A percentile compares a stretch with the other conserved stretches of the same genome.
phyloP scores from a whole-genome alignment of 2,888 invertebrate species.

The Hirtodrosophila histrioides region DNA sequence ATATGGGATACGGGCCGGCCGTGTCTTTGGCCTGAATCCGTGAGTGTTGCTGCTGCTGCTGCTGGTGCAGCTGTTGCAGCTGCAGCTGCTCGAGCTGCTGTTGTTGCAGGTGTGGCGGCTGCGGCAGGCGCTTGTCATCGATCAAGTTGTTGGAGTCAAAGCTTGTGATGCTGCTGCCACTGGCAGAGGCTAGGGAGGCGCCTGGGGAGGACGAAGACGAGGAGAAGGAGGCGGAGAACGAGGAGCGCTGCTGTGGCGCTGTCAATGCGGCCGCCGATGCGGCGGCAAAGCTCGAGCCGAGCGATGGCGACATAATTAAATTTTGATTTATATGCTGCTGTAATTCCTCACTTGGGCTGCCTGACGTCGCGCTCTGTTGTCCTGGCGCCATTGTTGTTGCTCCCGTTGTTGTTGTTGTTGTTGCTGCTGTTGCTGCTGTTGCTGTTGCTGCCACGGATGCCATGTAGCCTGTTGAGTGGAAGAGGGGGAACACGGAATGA shows the following conservation, averaged over 20 bases:
- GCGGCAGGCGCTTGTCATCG: constrained; percentile 72
- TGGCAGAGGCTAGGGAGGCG: constrained; percentile 6
- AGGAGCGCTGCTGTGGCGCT: constrained; percentile 27
- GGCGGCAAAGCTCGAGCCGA: constrained; percentile 51
- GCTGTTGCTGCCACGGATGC: constrained; percentile 30
- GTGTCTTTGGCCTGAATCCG: constrained; percentile 79
- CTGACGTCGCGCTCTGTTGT: constrained; percentile 31
- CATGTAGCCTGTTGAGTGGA: constrained; percentile 46
- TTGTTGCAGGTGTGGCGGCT: constrained; percentile 36
- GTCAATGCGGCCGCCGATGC: constrained; percentile 58
- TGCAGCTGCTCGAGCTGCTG: constrained; percentile 44
- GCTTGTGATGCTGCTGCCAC: constrained; percentile 79
- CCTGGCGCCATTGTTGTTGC: constrained; percentile 39
- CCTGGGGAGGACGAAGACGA: constrained; percentile 2
- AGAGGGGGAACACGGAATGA: constrained; percentile 1
- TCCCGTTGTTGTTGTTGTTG: constrained; percentile 14
- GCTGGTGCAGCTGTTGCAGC: constrained; percentile 42
- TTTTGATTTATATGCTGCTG: constrained; percentile 83
- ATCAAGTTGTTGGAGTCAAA: constrained; percentile 80
- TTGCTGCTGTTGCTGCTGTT: constrained; percentile 20
- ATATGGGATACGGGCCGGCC: constrained; percentile 68
- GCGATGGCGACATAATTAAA: constrained; percentile 82
- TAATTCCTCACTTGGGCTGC: constrained; percentile 67
- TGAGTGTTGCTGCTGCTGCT: constrained; percentile 65
- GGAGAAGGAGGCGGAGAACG: neutral